Base-by-base conservation (phyloP, 2,888 invertebrate species). In the Sinotaia quadrata region DNA sequence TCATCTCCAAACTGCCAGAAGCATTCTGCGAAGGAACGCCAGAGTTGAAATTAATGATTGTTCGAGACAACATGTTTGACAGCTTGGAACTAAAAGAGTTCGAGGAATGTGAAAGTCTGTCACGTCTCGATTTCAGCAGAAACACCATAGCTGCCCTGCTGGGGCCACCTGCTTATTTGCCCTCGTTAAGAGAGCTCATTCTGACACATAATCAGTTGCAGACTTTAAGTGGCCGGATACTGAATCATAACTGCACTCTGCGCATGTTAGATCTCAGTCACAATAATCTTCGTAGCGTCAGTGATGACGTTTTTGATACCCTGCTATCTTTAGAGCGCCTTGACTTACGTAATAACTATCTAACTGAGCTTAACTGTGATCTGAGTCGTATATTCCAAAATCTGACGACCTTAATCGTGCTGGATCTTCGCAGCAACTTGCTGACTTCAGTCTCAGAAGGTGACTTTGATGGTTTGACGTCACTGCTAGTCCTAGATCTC, bases 161-260 rank as follows among this genome's bases (percentile, higher is more conserved):
- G 1, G 47, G 34, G 4, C 47, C 54, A 4, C 36, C 61, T 21
- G 60, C 47, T 41, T 36, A 27, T 21, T 51, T 61, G 21, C 61
- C 61, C 3, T 18, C n/a, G 15, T 34, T 68, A 15, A 34, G 21
- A 10, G n/a, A 47, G 5, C 49, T 68, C 27, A 24, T 21, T 12
- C 60, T 68, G 47, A 44, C 68, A 3, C 47, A 68, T 36, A 68
- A 68, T 51, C 52, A 52, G 7, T 27, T 68, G 62, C 52, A 61
- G 47, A 5, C 44, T 10, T 27, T 68, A 15, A 12, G 44, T 12
- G 36, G 44, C 3, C 36, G 56, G 3, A 29, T 60, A 7, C 34
- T 68, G 21, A n/a, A 31, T 8, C 47, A 29, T 10, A 34, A 54
- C 36, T 33, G 44, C 18, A 44, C 33, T 18, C 24, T 68, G 24